Percentiles rank a stretch among this genome's conserved stretches.
Evolutionary conservation across 92 coral and sea anemone species (phyloP).

Genomic region (Umimayanthus chanpuru): DNA sequence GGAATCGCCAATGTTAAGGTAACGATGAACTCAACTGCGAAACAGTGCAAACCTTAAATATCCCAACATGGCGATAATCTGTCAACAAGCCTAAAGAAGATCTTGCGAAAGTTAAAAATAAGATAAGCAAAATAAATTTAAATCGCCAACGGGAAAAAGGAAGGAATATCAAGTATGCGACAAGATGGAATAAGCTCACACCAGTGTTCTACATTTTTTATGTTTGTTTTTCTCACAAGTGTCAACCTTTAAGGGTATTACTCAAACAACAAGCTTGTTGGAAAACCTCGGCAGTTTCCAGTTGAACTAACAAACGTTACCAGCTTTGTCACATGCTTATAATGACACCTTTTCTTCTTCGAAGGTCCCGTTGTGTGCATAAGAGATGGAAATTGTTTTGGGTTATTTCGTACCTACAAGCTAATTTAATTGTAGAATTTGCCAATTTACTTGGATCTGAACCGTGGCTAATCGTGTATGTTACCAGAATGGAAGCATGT

Average conservation of each 20-base stretch:
- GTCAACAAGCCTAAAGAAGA: neutral
- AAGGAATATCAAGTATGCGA: neutral
- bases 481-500: too few species aligned
- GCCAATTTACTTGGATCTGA: neutral
- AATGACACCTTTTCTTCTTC: too few species aligned
- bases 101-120: neutral
- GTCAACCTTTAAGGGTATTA: too few species aligned
- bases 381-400: too few species aligned
- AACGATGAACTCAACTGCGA: neutral
- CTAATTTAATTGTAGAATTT: too few species aligned
- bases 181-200: neutral
- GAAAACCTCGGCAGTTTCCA: neutral
- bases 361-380: neutral
- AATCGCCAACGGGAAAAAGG: neutral
- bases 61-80: neutral
- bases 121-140: too few species aligned
- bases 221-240: too few species aligned
- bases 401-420: too few species aligned
- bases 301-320: neutral
- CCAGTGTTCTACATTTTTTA: neutral
- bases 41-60: neutral
- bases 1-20: neutral
- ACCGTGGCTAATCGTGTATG: neutral
- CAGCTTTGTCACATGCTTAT: too few species aligned
- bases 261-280: neutral